phyloP scores from a whole-genome alignment of 2,888 invertebrate genomes.

The Corythucha ciliata region DNA sequence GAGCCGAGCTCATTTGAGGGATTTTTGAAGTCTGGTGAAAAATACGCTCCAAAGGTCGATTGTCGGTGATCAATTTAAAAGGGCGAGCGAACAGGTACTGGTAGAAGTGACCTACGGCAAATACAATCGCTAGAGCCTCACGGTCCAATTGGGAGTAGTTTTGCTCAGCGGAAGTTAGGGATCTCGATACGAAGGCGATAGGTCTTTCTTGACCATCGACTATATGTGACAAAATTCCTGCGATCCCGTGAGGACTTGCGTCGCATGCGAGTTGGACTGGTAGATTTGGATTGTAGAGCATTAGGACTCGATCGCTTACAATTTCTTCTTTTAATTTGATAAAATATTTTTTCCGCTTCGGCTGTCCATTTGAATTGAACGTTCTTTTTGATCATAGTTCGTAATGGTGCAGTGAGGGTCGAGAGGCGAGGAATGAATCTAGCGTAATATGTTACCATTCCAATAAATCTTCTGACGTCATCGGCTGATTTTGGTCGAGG shows the following conservation, averaged over 20 bases:
- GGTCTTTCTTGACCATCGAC: constrained; percentile 25
- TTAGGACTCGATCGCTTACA: constrained; percentile 30
- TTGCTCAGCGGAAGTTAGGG: constrained; percentile 17
- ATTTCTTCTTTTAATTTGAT: constrained; percentile 32
- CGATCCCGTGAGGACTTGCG: constrained; percentile 24
- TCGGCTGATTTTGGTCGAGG: background rate
- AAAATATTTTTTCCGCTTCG: constrained; percentile 30
- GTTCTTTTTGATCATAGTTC: constrained; percentile 26
- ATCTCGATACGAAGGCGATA: constrained; percentile 19
- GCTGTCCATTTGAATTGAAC: constrained; percentile 28
- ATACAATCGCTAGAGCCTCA: constrained; percentile 28
- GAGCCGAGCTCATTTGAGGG: too few relatives aligned
- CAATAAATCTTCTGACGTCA: constrained; percentile 6
- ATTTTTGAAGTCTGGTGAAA: too few relatives aligned
- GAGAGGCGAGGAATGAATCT: constrained; percentile 18
- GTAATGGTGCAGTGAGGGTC: constrained; percentile 26
- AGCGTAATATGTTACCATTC: constrained; percentile 22
- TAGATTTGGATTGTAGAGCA: constrained; percentile 30
- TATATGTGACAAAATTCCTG: constrained; percentile 9
- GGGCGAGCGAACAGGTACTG: constrained; percentile 16
- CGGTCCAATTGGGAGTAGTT: constrained; percentile 28
- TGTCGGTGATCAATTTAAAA: constrained; percentile 9
- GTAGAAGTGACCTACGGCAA: constrained; percentile 18
- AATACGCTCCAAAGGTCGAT: too few relatives aligned
- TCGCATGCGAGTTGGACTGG: constrained; percentile 30